Conservation (phyloP, 2,888 invertebrate genomes). For the Atherix ibis region DNA sequence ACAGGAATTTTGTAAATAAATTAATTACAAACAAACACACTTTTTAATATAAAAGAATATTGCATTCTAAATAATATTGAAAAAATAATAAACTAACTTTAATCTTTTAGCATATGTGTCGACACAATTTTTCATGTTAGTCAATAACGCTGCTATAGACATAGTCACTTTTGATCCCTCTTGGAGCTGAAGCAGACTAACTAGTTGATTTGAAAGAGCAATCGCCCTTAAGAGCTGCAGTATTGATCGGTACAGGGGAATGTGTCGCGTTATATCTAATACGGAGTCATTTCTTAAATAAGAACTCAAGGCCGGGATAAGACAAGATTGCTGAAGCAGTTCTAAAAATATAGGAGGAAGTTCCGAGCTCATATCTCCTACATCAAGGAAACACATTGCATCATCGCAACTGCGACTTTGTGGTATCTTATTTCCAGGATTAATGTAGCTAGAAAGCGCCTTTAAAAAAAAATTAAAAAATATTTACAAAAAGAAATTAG, state of each 20-base stretch:
- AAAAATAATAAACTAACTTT: conserved; percentile 42
- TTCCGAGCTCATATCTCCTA: conserved; percentile 31
- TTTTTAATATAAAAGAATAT: conserved; percentile 2
- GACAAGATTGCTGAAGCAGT: conserved; percentile 63
- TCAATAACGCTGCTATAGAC: conserved; percentile 60
- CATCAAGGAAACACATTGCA: conserved; percentile 29
- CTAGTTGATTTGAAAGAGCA: conserved; percentile 44
- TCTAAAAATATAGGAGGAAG: conserved; percentile 60
- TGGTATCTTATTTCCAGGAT: conserved; percentile 44
- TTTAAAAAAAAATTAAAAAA: conserved; percentile 25
- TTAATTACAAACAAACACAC: conserved; percentile 1
- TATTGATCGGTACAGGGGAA: conserved; percentile 79
- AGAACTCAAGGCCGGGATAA: conserved; percentile 75
- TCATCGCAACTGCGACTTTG: conserved; percentile 29
- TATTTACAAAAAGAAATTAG: too few species aligned
- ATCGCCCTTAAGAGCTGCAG: conserved; percentile 65
- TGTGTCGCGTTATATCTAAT: conserved; percentile 91
- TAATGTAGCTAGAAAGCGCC: conserved; percentile 79
- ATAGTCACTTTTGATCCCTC: conserved; percentile 34
- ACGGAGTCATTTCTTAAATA: conserved; percentile 92
- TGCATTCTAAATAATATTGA: too few species aligned
- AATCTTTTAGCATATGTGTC: conserved; percentile 80
- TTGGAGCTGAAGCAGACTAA: conserved; percentile 47
- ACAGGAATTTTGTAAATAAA: conserved; percentile 10
- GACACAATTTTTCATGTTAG: conserved; percentile 80